Percentiles rank a stretch among this genome's conserved stretches.
These are phyloP conservation scores for Myotis planiceps DNA, from an alignment of 2,797 vertebrate genomes.

Conservation along the genomic window DNA sequence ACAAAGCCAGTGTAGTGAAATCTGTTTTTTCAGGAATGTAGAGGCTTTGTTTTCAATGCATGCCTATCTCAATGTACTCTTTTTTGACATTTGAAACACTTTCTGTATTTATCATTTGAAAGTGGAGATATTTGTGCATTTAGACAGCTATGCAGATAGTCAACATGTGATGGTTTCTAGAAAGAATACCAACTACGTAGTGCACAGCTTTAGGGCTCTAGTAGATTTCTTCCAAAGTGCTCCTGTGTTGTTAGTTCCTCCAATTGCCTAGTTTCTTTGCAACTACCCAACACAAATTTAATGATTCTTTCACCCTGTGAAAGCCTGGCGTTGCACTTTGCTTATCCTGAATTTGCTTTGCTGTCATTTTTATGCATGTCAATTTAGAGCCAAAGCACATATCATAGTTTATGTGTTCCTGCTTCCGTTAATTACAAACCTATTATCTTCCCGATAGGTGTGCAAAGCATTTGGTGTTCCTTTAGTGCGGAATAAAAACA, in stretches of 20 bases:
- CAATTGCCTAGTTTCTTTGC: neutral
- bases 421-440: slow-evolving; percentile 37
- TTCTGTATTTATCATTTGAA: slow-evolving; percentile 52
- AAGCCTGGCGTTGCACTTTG: neutral
- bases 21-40: slow-evolving; percentile 44
- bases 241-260: neutral
- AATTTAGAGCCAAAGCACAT: slow-evolving; percentile 13
- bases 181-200: neutral
- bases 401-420: slow-evolving; percentile 40
- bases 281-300: neutral
- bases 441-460: neutral
- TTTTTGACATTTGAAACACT: slow-evolving; percentile 64
- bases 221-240: neutral
- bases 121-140: slow-evolving; percentile 44
- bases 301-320: neutral
- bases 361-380: slow-evolving; percentile 17
- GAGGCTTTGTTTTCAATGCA: slow-evolving; percentile 25
- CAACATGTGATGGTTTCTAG: neutral
- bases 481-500: slow-evolving; percentile 27
- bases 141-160: neutral
- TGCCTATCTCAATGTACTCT: slow-evolving; percentile 59
- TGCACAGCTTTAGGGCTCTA: neutral
- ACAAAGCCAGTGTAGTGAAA: slow-evolving; percentile 67
- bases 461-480: slow-evolving; percentile 57
- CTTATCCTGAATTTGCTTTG: slow-evolving; percentile 41